Percentiles rank a stretch among this genome's conserved stretches.
These are phyloP conservation scores for Eriosoma lanigerum DNA, from an alignment of 1,140 invertebrate species.

Conservation along the genomic window DNA sequence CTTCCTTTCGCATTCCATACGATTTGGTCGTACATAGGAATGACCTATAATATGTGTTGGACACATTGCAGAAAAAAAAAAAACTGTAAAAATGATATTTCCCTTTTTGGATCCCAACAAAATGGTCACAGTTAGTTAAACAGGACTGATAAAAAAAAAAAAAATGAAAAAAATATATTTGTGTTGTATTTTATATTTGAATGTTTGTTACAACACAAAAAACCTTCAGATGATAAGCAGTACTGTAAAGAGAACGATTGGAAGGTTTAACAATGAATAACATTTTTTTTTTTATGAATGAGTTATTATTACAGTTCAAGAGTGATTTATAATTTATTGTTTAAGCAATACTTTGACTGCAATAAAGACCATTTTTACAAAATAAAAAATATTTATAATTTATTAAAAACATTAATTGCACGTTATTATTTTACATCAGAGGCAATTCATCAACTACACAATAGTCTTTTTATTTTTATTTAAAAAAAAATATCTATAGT, in stretches of 20 bases:
- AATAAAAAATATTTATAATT: no score
- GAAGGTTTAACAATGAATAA: not conserved
- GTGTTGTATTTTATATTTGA: not conserved
- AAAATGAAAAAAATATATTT: constrained; percentile 5
- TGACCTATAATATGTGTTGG: constrained; percentile 22
- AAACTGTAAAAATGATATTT: constrained; percentile 19
- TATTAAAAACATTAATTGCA: no score
- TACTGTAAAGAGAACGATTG: not conserved
- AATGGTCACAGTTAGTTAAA: constrained; percentile 42
- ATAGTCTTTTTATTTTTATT: no score
- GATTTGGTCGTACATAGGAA: not conserved
- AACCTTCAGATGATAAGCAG: constrained; percentile 20
- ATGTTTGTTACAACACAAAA: constrained; percentile 4
- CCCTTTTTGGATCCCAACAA: not conserved
- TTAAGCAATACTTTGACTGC: not conserved
- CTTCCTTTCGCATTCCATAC: not conserved
- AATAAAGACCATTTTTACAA: no score
- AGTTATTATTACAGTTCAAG: not conserved
- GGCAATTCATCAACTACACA: no score
- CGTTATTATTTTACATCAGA: no score
- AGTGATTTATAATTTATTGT: constrained; percentile 6
- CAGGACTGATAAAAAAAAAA: constrained; percentile 7
- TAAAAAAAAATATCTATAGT: no score
- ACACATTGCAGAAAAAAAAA: constrained; percentile 13
- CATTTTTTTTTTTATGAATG: constrained; percentile 3